phyloP scores from a whole-genome alignment of 2,113 vertebrate species.

The Indicator indicator region DNA sequence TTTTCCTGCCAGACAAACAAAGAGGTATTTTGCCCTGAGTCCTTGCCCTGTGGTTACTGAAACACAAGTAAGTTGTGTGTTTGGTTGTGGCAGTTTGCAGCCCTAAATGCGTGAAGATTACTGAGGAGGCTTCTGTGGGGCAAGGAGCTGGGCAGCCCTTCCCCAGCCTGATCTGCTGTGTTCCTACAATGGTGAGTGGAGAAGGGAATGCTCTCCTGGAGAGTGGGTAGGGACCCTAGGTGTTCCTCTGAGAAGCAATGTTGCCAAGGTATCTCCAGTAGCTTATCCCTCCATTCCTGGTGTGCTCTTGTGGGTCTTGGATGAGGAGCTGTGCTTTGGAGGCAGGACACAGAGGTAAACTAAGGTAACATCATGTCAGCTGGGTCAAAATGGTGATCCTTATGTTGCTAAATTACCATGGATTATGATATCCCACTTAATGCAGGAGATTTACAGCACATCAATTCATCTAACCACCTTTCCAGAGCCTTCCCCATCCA shows the following conservation, averaged over 20 bases:
- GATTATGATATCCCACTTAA: not conserved
- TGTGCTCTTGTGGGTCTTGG: not conserved
- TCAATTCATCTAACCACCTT: not conserved
- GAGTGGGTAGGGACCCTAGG: no score
- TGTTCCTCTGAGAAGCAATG: accelerated
- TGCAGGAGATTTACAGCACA: not conserved
- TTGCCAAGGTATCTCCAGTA: not conserved
- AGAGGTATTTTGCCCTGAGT: not conserved
- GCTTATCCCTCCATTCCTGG: accelerated
- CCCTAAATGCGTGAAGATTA: not conserved
- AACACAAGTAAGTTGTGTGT: not conserved
- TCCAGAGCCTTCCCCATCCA: not conserved
- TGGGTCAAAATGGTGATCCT: not conserved
- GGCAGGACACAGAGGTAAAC: not conserved
- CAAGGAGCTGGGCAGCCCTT: not conserved
- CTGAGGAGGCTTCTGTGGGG: not conserved
- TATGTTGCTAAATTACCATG: not conserved
- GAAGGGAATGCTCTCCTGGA: not conserved
- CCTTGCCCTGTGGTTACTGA: accelerated
- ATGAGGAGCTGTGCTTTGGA: not conserved
- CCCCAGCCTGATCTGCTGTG: accelerated
- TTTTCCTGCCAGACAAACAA: not conserved
- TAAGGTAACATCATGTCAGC: not conserved
- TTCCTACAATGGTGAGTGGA: not conserved
- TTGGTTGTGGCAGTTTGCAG: not conserved